A percentile compares a stretch with the other conserved stretches of the same genome.
Conservation (phyloP, 2,888 invertebrate genomes). For the Erpobdella octoculata region DNA sequence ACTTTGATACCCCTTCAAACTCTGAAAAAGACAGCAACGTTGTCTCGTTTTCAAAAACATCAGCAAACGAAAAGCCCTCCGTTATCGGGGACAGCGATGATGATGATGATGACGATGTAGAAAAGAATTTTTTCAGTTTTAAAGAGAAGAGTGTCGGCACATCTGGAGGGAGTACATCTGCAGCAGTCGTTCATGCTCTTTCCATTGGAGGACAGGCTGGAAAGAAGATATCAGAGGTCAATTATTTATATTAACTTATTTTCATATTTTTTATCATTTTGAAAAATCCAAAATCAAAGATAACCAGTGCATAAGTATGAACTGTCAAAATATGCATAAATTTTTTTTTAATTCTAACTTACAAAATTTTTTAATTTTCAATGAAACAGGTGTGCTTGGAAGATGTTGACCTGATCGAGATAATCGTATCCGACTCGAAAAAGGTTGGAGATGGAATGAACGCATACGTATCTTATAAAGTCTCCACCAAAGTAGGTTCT, state of each 20-base stretch:
- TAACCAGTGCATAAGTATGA: too few species aligned
- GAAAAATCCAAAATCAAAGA: too few species aligned
- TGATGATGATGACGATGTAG: constrained; percentile 1
- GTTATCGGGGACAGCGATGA: not conserved
- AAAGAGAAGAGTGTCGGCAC: not conserved
- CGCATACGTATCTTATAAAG: constrained; percentile 74
- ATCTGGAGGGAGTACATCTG: not conserved
- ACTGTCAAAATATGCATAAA: not conserved
- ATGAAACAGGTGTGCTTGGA: not conserved
- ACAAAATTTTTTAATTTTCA: not conserved
- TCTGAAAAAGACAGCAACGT: not conserved
- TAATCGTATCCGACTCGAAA: constrained; percentile 79
- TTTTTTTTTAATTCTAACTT: not conserved
- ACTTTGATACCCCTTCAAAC: not conserved
- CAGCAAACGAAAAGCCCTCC: not conserved
- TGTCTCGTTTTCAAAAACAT: not conserved
- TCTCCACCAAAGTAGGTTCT: constrained; percentile 30
- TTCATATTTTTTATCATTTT: too few species aligned
- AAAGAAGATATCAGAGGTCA: not conserved
- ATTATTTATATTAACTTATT: too few species aligned
- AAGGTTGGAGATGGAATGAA: constrained; percentile 97
- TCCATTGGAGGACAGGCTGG: not conserved
- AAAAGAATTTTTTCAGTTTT: not conserved
- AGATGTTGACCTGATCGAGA: constrained; percentile 59
- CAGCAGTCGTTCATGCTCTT: not conserved